These are phyloP conservation scores for Folsomia candida DNA, from an alignment of 2,888 invertebrate species.

Conservation along the genomic window DNA sequence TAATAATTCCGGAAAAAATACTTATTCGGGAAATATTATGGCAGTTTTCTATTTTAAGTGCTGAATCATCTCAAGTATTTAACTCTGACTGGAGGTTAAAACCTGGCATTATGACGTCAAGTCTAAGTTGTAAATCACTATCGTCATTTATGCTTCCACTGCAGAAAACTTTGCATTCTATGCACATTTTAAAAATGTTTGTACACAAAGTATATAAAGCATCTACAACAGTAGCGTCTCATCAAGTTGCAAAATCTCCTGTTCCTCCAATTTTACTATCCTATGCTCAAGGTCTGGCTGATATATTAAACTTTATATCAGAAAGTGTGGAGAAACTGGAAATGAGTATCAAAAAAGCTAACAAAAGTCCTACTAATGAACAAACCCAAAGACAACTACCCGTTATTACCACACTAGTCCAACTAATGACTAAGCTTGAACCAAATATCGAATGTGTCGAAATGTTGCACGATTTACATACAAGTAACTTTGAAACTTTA, in stretches of 20 bases:
- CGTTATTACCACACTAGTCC: slow-evolving; percentile 31
- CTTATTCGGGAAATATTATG: slow-evolving; percentile 43
- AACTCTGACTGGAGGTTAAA: slow-evolving; percentile 29
- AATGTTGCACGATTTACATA: slow-evolving; percentile 28
- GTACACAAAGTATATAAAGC: slow-evolving; percentile 11
- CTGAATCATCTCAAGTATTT: slow-evolving; percentile 31
- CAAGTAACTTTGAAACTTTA: slow-evolving; percentile 23
- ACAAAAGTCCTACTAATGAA: too few relatives aligned
- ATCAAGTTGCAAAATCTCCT: neutral
- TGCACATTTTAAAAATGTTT: slow-evolving; percentile 28
- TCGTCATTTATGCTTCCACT: slow-evolving; percentile 16
- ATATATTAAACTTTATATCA: slow-evolving; percentile 21
- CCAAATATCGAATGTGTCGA: slow-evolving; percentile 16
- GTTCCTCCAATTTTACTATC: slow-evolving; percentile 26
- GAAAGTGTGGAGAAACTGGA: slow-evolving; percentile 18
- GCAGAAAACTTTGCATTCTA: slow-evolving; percentile 16
- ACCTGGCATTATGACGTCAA: slow-evolving; percentile 32
- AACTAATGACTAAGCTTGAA: slow-evolving; percentile 19
- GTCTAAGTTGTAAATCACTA: slow-evolving; percentile 24
- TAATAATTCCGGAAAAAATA: slow-evolving; percentile 29
- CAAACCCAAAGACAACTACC: neutral
- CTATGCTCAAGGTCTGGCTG: slow-evolving; percentile 28
- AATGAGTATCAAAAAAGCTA: slow-evolving; percentile 9
- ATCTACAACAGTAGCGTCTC: neutral
- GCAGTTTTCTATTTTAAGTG: slow-evolving; percentile 27